These are phyloP conservation scores for Dendrophyllia cribrosa DNA, from an alignment of 64 coral and sea anemone genomes.

Conservation along the genomic window DNA sequence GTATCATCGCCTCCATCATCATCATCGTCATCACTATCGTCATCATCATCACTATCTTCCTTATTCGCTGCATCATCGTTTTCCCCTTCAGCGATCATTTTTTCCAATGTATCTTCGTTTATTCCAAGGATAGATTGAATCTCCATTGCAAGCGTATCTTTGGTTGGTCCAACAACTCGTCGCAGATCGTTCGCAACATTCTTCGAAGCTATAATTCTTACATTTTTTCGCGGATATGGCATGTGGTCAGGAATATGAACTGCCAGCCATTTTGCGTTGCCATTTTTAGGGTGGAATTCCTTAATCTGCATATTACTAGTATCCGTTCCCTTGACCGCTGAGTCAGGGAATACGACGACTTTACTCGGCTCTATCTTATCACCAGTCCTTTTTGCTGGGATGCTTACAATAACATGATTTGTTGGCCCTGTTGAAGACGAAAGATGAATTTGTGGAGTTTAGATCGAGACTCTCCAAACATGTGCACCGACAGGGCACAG, in stretches of 20 bases:
- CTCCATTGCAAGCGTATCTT: constrained; percentile 82
- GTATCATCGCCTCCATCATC: neutral
- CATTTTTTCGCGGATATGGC: constrained; percentile 51
- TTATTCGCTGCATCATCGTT: constrained; percentile 21
- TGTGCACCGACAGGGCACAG: too few relatives aligned
- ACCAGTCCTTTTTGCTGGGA: neutral
- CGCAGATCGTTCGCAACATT: constrained; percentile 87
- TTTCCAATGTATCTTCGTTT: constrained; percentile 63
- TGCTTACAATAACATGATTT: neutral
- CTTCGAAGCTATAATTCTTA: constrained; percentile 85
- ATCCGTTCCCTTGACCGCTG: constrained; percentile 76
- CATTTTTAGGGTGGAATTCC: constrained; percentile 74
- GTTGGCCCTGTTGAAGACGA: neutral
- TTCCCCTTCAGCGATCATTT: constrained; percentile 75
- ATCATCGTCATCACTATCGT: neutral
- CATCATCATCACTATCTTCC: constrained; percentile 20
- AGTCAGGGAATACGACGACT: constrained; percentile 89
- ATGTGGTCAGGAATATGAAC: constrained; percentile 91
- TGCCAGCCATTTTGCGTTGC: constrained; percentile 79
- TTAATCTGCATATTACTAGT: constrained; percentile 90
- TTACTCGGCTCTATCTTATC: constrained; percentile 85
- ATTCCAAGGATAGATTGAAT: constrained; percentile 89
- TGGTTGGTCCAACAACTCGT: constrained; percentile 86
- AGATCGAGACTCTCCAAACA: too few relatives aligned
- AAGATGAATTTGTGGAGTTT: neutral